Evolutionary conservation across 2,797 vertebrate species (phyloP).

Genomic region (Buphagus erythrorhynchus): DNA sequence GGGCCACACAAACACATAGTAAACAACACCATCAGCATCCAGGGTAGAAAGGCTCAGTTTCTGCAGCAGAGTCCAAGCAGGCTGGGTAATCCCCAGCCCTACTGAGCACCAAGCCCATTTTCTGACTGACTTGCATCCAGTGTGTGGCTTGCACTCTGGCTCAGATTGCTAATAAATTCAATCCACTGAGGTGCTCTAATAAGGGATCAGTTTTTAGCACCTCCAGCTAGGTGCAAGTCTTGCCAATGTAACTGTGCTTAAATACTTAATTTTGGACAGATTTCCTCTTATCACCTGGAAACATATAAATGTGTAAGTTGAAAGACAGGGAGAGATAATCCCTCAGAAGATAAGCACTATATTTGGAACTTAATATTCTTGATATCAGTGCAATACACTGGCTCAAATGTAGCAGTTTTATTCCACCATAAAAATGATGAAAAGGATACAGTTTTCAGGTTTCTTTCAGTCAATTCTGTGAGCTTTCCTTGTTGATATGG

Average conservation of each 20-base stretch:
- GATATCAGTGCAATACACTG: not conserved
- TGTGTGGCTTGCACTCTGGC: not conserved
- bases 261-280: not conserved
- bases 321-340: not conserved
- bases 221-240: not conserved
- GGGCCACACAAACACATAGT: rapidly evolving
- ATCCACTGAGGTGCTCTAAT: not conserved
- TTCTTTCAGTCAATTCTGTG: not conserved
- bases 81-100: not conserved
- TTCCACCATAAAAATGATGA: not conserved
- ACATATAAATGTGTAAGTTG: not conserved
- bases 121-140: not conserved
- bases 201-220: not conserved
- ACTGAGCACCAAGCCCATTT: not conserved
- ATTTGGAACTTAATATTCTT: not conserved
- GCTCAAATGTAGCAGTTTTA: not conserved
- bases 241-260: not conserved
- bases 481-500: not conserved
- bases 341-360: not conserved
- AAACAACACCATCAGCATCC: not conserved
- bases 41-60: not conserved
- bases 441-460: not conserved
- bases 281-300: conserved; percentile 15
- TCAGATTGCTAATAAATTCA: not conserved
- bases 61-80: not conserved